Base-by-base conservation (phyloP, 1,140 invertebrate species). In the Chelonus insularis region DNA sequence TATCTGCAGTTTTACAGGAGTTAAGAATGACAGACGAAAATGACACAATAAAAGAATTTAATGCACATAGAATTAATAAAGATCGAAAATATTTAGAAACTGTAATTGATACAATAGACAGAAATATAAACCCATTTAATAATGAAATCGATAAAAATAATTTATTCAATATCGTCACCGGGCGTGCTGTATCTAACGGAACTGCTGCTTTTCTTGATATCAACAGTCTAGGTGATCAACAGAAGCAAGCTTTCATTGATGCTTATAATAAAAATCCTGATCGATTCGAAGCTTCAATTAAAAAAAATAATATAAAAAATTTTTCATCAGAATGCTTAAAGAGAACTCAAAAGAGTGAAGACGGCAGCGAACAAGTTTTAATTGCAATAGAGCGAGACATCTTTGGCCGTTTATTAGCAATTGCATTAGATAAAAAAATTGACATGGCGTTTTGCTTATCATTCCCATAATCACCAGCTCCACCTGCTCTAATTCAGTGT, bases 21-120 rank as follows among this genome's bases (percentile, higher is more conserved):
- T 25, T 23, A 23, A 50, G 55, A n/a, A 20, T 64, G 37, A 48
- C 39, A 55, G 12, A 20, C 55, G 39, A 21, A 45, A 55, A 63
- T 47, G 61, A 66, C 39, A 47, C 54, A n/a, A 55, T 47, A 36
- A 41, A 55, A 29, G 51, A 61, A 9, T 64, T 64, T 21, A 20
- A 57, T 18, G 41, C 21, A 20, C 37, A 37, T 12, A 39, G 41
- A 57, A 51, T 65, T 1, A 55, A 16, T 20, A 55, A 62, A 36
- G 29, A 61, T 12, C 12, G n/a, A 34, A 20, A 54, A 29, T 9
- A 9, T 20, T 4, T 52, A 2, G 37, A 61, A 23, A 20, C 8
- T 11, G 4, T 61, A 14, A 23, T 55, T 39, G 50, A 54, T 20
- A n/a, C 11, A 12, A 54, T 61, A 37, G 25, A 61, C 18, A 43